Base-by-base conservation (phyloP, 2,113 vertebrate species). In the Triplophysa dalaica region DNA sequence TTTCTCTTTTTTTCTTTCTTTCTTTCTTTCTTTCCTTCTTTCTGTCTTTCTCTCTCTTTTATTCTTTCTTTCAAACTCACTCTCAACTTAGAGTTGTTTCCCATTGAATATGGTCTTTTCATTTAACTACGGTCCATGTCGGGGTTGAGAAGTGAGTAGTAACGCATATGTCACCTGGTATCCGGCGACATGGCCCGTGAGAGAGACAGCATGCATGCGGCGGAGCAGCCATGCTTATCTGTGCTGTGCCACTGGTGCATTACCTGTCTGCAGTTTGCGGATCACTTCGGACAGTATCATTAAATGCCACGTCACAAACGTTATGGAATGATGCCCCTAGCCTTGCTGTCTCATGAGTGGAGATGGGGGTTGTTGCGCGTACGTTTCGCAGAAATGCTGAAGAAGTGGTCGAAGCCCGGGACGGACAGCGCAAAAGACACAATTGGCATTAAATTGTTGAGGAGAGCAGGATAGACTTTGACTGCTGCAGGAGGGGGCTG, bases 221-320 rank as follows among this genome's bases (percentile, higher is more conserved):
- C 70, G 5, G 33, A 41, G 93, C 94, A 95, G 90, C 92, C 83
- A 93, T 91, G 95, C 96, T 98, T 96, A 96, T 98, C 97, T 93
- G 91, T 81, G 84, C 90, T 94, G 94, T 94, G 93, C 93, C 94
- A 94, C 94, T 89, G 86, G 92, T 92, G 94, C 94, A 94, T 95
- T 94, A 93, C 94, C 94, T 94, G 90, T 95, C 94, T 94, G 91
- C 91, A 87, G 92, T 90, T 91, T 93, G 89, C 86, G 95, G 94
- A 98, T 98, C 95, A 94, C 95, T 96, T 93, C 95, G 95, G 97
- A 98, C 97, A 98, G 96, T 97, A 96, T 98, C 96, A 98, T 99
- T 99, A 98, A 98, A 98, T 96, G 95, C 94, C 96, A 95, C 92
- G 96, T 98, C 96, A 96, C 96, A 97, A 95, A 94, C 93, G 96